Evolutionary conservation across 2,113 vertebrate species (phyloP).

Genomic region (Dasypus novemcinctus): DNA sequence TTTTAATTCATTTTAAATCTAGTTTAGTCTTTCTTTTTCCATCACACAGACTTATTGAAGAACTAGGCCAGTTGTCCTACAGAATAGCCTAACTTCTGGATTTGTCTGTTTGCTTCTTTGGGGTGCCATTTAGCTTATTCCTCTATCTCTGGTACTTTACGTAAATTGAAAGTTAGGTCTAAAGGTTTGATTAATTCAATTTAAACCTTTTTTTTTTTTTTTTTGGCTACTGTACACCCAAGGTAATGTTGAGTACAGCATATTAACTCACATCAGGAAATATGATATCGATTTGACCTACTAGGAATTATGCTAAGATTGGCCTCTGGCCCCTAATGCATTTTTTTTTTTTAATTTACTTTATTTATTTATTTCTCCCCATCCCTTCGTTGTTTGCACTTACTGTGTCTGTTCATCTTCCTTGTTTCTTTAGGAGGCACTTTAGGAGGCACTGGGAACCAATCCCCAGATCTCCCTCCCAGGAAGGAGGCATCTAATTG

Average conservation of each 20-base stretch:
- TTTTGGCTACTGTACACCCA: neutral
- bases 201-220: neutral
- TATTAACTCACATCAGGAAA: neutral
- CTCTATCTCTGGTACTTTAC: neutral
- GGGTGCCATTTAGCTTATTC: neutral
- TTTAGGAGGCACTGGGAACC: no score
- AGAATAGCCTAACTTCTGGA: neutral
- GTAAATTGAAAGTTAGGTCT: neutral
- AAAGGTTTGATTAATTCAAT: neutral
- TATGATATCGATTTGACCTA: neutral
- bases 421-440: no score
- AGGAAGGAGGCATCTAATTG: no score
- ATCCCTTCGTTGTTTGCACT: no score
- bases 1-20: slow-evolving; percentile 10
- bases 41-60: neutral
- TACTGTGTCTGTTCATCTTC: no score
- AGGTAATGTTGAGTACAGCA: neutral
- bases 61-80: neutral
- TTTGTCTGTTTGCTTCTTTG: neutral
- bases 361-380: no score
- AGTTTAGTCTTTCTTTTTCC: neutral
- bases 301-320: neutral
- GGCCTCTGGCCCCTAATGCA: neutral
- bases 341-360: no score
- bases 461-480: no score